Percentiles rank a stretch among this genome's conserved stretches.
Conservation (phyloP, 1,140 invertebrate species). For the Pseudomyrmex dendroicus region DNA sequence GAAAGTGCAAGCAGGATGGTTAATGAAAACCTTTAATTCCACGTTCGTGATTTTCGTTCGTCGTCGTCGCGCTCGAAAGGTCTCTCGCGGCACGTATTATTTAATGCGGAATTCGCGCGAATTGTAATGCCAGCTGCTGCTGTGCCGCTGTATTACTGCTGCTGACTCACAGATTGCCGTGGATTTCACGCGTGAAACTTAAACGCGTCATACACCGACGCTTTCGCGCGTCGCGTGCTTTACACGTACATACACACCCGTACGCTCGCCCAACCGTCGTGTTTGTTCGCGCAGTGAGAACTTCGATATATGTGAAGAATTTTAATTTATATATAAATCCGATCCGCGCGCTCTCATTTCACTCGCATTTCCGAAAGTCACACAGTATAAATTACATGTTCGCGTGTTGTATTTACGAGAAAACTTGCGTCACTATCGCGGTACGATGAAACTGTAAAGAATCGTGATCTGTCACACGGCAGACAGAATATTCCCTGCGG, state of each 20-base stretch:
- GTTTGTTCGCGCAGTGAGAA: background rate
- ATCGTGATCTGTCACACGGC: slow-evolving; percentile 37
- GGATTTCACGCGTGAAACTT: slow-evolving; percentile 69
- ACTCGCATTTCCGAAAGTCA: background rate
- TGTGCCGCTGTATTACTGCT: slow-evolving; percentile 1
- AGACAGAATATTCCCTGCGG: background rate
- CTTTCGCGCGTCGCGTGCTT: slow-evolving; percentile 51
- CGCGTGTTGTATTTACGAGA: background rate
- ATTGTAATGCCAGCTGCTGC: slow-evolving; percentile 75
- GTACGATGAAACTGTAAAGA: slow-evolving; percentile 21
- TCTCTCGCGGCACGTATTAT: slow-evolving; percentile 67
- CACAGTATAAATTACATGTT: no score
- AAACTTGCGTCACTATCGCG: slow-evolving; percentile 5
- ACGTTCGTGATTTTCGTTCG: slow-evolving; percentile 44
- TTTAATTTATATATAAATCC: slow-evolving; percentile 14
- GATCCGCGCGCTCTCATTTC: background rate
- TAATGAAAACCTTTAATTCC: slow-evolving; percentile 70
- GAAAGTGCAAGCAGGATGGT: slow-evolving; percentile 3
- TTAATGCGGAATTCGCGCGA: slow-evolving; percentile 72
- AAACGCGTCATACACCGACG: slow-evolving; percentile 63
- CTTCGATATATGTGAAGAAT: background rate
- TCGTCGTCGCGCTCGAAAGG: slow-evolving; percentile 25
- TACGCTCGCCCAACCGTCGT: background rate
- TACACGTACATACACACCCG: background rate
- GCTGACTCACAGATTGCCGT: slow-evolving; percentile 23